A percentile compares a stretch with the other conserved stretches of the same genome.
Evolutionary conservation across 2,113 vertebrate species (phyloP).

Genomic region (Clarias macrocephalus): DNA sequence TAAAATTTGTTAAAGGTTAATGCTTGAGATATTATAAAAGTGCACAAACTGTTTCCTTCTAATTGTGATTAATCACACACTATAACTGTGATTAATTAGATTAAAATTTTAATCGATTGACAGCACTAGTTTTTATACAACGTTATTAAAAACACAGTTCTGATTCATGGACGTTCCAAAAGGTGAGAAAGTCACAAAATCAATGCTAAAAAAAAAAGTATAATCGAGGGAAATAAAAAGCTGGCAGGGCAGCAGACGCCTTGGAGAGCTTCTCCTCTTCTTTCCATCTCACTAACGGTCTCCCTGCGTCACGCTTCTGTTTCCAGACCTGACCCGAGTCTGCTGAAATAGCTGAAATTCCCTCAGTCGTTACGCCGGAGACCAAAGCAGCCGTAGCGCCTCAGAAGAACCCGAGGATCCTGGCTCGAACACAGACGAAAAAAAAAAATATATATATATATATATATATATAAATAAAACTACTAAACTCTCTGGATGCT

Average conservation of each 20-base stretch:
- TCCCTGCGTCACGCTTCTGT: neutral
- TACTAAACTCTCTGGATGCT: slow-evolving; percentile 9
- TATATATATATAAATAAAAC: neutral
- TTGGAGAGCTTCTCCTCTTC: neutral
- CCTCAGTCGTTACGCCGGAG: neutral
- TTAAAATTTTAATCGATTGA: too few relatives aligned
- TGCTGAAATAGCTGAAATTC: slow-evolving; percentile 2
- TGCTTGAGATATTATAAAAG: too few relatives aligned
- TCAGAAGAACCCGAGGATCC: neutral
- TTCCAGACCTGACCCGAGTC: neutral
- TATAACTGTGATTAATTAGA: too few relatives aligned
- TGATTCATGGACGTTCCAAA: neutral
- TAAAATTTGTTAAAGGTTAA: too few relatives aligned
- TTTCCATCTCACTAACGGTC: neutral
- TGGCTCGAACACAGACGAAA: neutral
- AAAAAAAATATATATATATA: too few relatives aligned
- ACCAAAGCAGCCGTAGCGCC: neutral
- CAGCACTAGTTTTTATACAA: neutral
- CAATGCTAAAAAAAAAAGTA: neutral
- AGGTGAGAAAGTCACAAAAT: neutral
- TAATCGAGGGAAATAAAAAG: neutral
- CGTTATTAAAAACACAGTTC: neutral
- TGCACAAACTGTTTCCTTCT: too few relatives aligned
- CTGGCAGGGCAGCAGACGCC: neutral
- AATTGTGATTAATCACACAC: too few relatives aligned